phyloP scores from a whole-genome alignment of 2,888 invertebrate species.

The Strigamia crassipes region DNA sequence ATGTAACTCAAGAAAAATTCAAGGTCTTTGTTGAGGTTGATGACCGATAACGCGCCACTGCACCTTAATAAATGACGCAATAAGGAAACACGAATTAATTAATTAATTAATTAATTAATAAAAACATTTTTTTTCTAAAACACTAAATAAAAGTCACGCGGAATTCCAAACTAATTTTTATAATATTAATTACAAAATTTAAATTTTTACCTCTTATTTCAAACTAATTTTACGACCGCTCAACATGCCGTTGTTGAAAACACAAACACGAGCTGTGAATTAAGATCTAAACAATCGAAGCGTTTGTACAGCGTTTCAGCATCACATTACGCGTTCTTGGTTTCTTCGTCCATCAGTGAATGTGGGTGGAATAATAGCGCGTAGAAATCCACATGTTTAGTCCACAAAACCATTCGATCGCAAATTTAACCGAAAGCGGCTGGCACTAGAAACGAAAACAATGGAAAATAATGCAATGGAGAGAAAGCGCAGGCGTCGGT shows the following conservation, averaged over 20 bases:
- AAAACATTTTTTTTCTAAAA: too few relatives aligned
- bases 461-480: neutral
- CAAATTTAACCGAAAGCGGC: neutral
- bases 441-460: neutral
- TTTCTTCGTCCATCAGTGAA: neutral
- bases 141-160: too few relatives aligned
- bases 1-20: neutral
- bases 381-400: neutral
- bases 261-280: neutral
- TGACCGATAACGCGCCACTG: neutral
- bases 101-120: too few relatives aligned
- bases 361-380: neutral
- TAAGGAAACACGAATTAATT: neutral
- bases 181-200: neutral
- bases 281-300: neutral
- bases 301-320: neutral
- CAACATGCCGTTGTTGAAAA: too few relatives aligned
- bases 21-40: neutral
- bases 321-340: neutral
- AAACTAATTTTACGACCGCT: neutral
- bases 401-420: neutral
- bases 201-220: neutral
- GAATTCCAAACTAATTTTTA: too few relatives aligned
- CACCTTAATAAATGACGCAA: neutral
- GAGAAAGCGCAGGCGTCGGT: conserved; percentile 2